Evolutionary conservation across 1,140 invertebrate species (phyloP), one percentile per base, ranked within the genome.

Genomic region (Leucophenga varia): DNA sequence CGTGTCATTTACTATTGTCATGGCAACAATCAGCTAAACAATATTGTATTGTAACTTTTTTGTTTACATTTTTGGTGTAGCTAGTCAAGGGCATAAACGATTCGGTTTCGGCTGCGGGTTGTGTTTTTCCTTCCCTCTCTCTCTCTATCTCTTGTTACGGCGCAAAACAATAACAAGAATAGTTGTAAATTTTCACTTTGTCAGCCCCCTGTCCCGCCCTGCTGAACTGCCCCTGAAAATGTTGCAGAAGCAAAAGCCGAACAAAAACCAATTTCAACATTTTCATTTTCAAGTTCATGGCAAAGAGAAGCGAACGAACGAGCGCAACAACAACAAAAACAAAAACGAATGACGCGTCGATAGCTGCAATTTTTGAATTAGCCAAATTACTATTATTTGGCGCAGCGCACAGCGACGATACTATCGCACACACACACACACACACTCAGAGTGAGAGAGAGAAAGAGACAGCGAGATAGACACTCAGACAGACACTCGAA

Each of bases 351-450:
- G 55, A 35, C 60, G 43, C 48, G 48, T 51, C 43, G 51, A 64
- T 49, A 52, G 54, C 61, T 54, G 61, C 61, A 64, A 64, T 64
- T 64, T 64, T 52, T 58, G 61, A 65, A 65, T 64, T 64, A 64
- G 61, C 61, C 58, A 64, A 64, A 64, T 64, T 65, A 64, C 61
- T 65, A 67, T 67, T 65, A 65, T 65, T 65, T 65, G 58, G 58
- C 59, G 58, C 61, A 65, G 39, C 50, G 45, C 45, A 43, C 39
- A 28, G 12, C 6, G 6, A 28, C 25, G n/a, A n/a, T 47, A 54
- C 22, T 43, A 2, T 17, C 1, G 32, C 4, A 50, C 2, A 47
- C 28, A 45, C 14, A 52, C 16, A 52, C 12, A 47, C 21, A 44
- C 3, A 49, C 3, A 19, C 34, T 32, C 9, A 19, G 18, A 25